Base-by-base conservation (phyloP, 2,797 vertebrate genomes). In the Gymnothorax javanicus region DNA sequence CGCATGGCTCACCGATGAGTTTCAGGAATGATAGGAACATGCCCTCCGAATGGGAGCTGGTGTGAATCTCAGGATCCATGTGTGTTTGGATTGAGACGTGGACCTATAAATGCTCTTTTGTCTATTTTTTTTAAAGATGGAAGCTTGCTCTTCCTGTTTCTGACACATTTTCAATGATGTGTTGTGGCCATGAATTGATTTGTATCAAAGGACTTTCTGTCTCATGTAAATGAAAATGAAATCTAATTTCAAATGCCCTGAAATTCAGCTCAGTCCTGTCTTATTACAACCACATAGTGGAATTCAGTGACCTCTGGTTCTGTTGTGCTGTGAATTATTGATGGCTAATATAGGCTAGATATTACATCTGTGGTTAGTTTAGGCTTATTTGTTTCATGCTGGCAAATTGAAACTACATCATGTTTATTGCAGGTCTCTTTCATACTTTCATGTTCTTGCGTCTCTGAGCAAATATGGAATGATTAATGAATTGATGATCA, bases 1-100 rank as follows among this genome's bases (percentile, higher is more conserved):
- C 20, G 62, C 94, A 94, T 96, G 88, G 89, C 90, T 94, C 6
- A 91, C 90, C 86, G 90, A 90, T 94, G 92, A 95, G 85, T 89
- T 88, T 77, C 64, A 90, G 89, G 91, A 93, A 95, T 95, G 88
- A 84, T 89, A 52, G 88, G 25, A 67, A 88, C 56, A 77, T 91
- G 82, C 86, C 27, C n/a, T 62, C 33, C 71, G 13, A 43, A 17
- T 2, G 56, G 54, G 52, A 23, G 17, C 17, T 17, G 15, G 4
- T n/a, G 50, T 83, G 9, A 23, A 20, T 13, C 67, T 83, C 87
- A 27, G 50, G 89, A 86, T 87, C 75, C 20, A 4, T 56, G 15
- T 88, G 86, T 50, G 73, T 33, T 69, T 23, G 64, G 64, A 69
- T 69, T 8, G 64, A 6, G 73, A 7, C 20, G 73, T 4, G 15